Conservation (phyloP, 2,113 vertebrate species). For the Hyperoodon ampullatus region DNA sequence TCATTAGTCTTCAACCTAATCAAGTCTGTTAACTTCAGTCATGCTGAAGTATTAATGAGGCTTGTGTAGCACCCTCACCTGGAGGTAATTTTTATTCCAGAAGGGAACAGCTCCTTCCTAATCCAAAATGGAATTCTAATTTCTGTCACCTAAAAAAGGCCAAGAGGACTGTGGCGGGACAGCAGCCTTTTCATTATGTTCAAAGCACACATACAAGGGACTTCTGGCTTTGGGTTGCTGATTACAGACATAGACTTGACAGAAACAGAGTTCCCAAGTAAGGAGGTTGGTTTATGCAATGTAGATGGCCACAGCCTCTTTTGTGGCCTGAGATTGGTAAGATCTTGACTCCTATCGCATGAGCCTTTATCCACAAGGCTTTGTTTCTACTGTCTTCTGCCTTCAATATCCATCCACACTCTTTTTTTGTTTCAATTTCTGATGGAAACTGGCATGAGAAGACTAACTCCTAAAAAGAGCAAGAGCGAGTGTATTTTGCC, state of each 20-base stretch:
- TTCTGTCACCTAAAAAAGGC: neutral
- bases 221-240: neutral
- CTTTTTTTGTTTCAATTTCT: neutral
- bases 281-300: neutral
- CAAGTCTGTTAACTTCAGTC: neutral
- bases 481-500: neutral
- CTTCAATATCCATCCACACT: neutral
- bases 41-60: neutral
- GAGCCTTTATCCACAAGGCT: neutral
- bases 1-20: neutral
- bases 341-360: neutral
- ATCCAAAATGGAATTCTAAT: neutral
- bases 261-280: neutral
- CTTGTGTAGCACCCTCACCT: neutral
- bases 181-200: neutral
- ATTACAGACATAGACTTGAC: neutral
- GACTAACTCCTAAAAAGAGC: neutral
- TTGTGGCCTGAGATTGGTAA: rapidly evolving
- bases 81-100: neutral
- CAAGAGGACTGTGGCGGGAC: neutral
- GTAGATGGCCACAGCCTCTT: neutral
- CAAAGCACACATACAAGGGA: neutral
- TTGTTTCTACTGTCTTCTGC: neutral
- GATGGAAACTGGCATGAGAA: neutral
- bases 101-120: neutral